These are phyloP conservation scores for Hydropsyche tenuis DNA, from an alignment of 1,140 invertebrate species.

Conservation along the genomic window DNA sequence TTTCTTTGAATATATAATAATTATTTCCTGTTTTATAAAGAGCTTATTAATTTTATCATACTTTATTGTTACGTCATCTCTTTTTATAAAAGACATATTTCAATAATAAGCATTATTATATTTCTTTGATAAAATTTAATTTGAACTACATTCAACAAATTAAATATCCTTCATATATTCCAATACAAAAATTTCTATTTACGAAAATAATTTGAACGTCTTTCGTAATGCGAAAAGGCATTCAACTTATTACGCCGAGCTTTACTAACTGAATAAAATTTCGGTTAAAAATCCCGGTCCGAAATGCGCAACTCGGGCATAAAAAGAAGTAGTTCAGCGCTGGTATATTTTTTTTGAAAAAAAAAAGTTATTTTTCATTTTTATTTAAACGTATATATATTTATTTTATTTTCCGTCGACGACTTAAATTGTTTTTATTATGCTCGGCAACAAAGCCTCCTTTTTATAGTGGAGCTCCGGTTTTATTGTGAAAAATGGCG, in stretches of 20 bases:
- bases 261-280: not conserved
- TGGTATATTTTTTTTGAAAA: not conserved
- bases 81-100: no score
- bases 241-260: no score
- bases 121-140: no score
- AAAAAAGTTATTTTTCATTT: slow-evolving; percentile 8
- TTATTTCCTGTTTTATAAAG: no score
- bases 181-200: not conserved
- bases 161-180: not conserved
- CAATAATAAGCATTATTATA: no score
- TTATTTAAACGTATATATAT: not conserved
- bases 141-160: not conserved
- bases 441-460: not conserved
- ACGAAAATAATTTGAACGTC: no score
- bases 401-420: slow-evolving; percentile 11
- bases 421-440: slow-evolving; percentile 21
- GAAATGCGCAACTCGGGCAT: not conserved
- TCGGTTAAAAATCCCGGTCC: not conserved
- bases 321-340: not conserved
- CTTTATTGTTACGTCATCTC: no score
- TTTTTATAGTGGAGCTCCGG: not conserved
- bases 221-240: no score
- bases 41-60: no score
- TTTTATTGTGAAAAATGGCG: slow-evolving; percentile 19
- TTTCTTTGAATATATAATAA: no score